A percentile compares a stretch with the other conserved stretches of the same genome.
Conservation (phyloP, 2,113 vertebrate genomes). For the Alligator sinensis region DNA sequence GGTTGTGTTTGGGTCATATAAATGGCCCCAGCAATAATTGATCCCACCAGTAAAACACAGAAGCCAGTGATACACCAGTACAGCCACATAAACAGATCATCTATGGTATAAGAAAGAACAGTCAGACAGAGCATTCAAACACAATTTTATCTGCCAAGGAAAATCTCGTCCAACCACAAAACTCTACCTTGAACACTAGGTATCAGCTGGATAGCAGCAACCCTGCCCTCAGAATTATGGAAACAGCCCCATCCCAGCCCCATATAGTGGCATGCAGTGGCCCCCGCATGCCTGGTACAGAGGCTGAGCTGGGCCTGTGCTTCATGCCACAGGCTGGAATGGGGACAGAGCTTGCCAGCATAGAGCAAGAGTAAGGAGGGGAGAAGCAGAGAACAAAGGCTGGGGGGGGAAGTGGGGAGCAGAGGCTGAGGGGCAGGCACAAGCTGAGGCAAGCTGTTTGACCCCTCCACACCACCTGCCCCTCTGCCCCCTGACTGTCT, state of each 20-base stretch:
- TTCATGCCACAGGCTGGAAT: no score
- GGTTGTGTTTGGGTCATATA: slow-evolving; percentile 71
- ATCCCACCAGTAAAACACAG: slow-evolving; percentile 75
- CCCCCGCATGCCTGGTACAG: no score
- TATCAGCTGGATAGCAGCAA: background rate
- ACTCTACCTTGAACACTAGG: background rate
- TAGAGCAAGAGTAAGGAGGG: no score
- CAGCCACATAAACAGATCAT: slow-evolving; percentile 63
- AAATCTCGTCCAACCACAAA: background rate
- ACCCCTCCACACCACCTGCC: no score
- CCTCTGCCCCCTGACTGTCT: no score
- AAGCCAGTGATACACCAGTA: slow-evolving; percentile 73
- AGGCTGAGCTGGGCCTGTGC: no score
- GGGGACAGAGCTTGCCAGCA: no score
- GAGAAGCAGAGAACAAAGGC: no score
- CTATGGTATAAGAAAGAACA: slow-evolving; percentile 40
- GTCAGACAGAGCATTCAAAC: background rate
- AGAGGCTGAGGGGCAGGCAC: no score
- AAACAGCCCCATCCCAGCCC: background rate
- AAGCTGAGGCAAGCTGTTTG: no score
- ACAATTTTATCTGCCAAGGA: background rate
- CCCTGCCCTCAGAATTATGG: background rate
- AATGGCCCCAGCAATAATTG: slow-evolving; percentile 67
- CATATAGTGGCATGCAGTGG: background rate
- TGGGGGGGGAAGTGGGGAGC: no score